Evolutionary conservation across 2,797 vertebrate species (phyloP).

Genomic region (Jordanella pulchra): DNA sequence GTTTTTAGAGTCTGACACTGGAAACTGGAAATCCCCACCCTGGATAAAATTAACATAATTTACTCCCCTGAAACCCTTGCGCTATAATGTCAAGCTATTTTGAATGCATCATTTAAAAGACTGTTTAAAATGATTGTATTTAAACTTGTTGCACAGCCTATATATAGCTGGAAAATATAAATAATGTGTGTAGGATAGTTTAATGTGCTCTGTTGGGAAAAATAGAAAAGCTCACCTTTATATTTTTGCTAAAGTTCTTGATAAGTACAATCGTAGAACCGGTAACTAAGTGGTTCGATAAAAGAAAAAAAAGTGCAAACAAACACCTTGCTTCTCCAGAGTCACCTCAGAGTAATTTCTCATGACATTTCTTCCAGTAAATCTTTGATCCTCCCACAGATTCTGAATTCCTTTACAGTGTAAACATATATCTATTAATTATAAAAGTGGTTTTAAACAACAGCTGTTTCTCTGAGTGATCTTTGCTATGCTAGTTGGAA

Average conservation of each 20-base stretch:
- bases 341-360: neutral
- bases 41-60: constrained; percentile 3
- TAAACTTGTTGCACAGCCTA: neutral
- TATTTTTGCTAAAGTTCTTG: neutral
- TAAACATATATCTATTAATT: neutral
- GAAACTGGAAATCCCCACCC: constrained; percentile 3
- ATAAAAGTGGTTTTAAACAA: neutral
- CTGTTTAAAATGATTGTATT: neutral
- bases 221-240: neutral
- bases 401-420: constrained; percentile 8
- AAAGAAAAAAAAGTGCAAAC: neutral
- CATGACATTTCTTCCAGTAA: neutral
- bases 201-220: neutral
- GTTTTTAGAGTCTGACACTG: constrained; percentile 6
- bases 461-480: neutral
- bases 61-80: neutral
- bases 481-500: neutral
- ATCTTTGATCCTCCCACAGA: constrained; percentile 4
- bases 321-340: constrained; percentile 1
- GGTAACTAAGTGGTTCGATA: neutral
- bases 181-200: neutral
- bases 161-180: neutral
- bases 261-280: neutral
- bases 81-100: neutral
- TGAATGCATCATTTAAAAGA: neutral